phyloP scores from a whole-genome alignment of 2,797 vertebrate genomes.

The Poecilia picta region DNA sequence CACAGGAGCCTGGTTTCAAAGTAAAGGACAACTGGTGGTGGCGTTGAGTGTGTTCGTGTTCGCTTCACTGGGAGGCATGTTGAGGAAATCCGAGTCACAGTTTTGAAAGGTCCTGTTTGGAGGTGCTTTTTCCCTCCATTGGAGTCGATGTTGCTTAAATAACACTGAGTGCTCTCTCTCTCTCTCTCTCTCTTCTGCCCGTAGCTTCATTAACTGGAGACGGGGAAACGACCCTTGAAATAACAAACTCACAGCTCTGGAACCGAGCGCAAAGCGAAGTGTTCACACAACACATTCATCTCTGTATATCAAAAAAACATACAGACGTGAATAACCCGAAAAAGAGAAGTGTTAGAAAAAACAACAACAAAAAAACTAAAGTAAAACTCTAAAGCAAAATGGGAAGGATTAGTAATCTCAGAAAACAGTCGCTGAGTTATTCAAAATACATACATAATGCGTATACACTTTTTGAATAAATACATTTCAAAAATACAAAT shows the following conservation, averaged over 20 bases:
- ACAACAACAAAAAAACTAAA: conserved; percentile 13
- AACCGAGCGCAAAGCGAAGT: conserved; percentile 16
- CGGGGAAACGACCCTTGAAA: conserved; percentile 34
- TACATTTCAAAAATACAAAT: conserved; percentile 78
- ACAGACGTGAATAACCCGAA: conserved; percentile 25
- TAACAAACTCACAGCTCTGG: conserved; percentile 45
- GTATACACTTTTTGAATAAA: conserved; percentile 75
- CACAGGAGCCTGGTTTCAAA: conserved; percentile 19
- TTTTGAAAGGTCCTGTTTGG: conserved; percentile 22
- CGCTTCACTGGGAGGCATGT: conserved; percentile 61
- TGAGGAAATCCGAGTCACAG: conserved; percentile 62
- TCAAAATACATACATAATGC: conserved; percentile 63
- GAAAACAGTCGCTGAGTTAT: conserved; percentile 48
- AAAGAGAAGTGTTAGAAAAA: conserved; percentile 44
- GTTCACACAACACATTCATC: conserved; percentile 20
- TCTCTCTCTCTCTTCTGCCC: conserved; percentile 24
- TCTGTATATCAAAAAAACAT: conserved; percentile 4
- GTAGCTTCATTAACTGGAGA: conserved; percentile 53
- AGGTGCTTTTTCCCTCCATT: conserved; percentile 29
- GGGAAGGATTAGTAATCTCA: conserved; percentile 17
- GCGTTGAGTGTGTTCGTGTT: conserved; percentile 68
- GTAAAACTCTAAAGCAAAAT: conserved; percentile 26
- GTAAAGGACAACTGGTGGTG: conserved; percentile 47
- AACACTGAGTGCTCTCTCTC: conserved; percentile 38
- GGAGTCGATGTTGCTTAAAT: conserved; percentile 43